Conservation (phyloP, 2,113 vertebrate genomes). For the Felis chaus region DNA sequence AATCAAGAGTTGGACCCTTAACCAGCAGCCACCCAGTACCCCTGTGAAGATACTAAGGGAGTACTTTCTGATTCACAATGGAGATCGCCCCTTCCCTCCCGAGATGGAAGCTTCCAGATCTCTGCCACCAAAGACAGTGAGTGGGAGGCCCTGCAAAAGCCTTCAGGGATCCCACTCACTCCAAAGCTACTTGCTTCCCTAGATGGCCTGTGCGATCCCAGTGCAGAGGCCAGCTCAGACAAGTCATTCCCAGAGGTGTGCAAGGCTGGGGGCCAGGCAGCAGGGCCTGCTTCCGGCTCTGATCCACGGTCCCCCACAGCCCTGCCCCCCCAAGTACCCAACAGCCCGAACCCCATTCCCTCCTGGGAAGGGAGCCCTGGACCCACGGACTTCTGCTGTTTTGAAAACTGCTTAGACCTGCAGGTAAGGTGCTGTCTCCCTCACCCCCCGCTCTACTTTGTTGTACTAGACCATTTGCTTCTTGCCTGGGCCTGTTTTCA, state of each 20-base stretch:
- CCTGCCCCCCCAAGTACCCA: background rate
- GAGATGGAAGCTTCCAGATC: background rate
- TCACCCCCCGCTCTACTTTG: fast-evolving
- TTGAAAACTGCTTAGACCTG: background rate
- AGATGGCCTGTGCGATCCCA: no score
- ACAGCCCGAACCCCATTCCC: background rate
- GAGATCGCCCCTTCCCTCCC: background rate
- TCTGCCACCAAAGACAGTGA: background rate
- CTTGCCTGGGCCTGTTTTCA: background rate
- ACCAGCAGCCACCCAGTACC: no score
- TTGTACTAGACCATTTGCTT: background rate
- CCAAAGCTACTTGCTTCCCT: background rate
- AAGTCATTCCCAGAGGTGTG: background rate
- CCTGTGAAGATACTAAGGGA: background rate
- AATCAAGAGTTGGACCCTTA: no score
- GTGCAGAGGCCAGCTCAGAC: background rate
- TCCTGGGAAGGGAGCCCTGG: background rate
- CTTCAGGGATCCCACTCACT: background rate
- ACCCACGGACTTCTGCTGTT: background rate
- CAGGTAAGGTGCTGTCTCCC: background rate
- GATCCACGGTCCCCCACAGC: background rate
- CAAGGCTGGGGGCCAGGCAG: background rate
- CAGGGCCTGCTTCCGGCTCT: background rate
- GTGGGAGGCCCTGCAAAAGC: background rate
- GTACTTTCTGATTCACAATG: background rate